Percentiles rank a stretch among this genome's conserved stretches.
Conservation (phyloP, 1,140 invertebrate species). For the Drosophila repletoides region DNA sequence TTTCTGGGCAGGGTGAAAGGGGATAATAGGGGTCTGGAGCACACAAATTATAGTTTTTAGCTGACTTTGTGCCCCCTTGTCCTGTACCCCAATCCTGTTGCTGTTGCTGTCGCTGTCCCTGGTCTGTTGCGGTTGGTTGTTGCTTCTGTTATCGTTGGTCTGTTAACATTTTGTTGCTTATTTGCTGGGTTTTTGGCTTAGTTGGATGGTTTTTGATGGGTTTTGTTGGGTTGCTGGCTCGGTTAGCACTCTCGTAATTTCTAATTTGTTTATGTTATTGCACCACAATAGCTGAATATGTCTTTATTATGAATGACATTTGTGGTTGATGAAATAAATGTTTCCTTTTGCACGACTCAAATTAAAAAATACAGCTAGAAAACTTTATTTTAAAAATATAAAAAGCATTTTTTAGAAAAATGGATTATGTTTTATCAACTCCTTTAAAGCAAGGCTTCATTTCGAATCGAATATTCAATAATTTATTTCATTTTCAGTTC, state of each 20-base stretch:
- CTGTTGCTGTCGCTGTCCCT: background rate
- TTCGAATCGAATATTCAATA: no score
- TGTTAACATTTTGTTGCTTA: slow-evolving; percentile 57
- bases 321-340: slow-evolving; percentile 46
- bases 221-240: background rate
- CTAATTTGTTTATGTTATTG: slow-evolving; percentile 66
- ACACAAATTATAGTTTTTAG: slow-evolving; percentile 76
- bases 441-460: no score
- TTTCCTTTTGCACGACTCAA: slow-evolving; percentile 20
- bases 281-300: slow-evolving; percentile 2
- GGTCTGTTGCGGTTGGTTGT: slow-evolving; percentile 9
- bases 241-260: slow-evolving; percentile 46
- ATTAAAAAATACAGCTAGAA: no score
- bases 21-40: slow-evolving; percentile 19
- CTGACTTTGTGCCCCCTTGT: slow-evolving; percentile 27
- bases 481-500: no score
- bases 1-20: background rate
- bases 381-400: no score
- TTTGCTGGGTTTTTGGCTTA: slow-evolving; percentile 46
- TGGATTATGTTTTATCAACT: no score
- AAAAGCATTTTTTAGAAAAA: no score
- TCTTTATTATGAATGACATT: slow-evolving; percentile 47
- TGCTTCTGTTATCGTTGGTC: slow-evolving; percentile 46
- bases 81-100: background rate
- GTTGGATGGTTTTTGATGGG: slow-evolving; percentile 30